Evolutionary conservation across 2,113 vertebrate species (phyloP).

Genomic region (Lophochroa leadbeateri): DNA sequence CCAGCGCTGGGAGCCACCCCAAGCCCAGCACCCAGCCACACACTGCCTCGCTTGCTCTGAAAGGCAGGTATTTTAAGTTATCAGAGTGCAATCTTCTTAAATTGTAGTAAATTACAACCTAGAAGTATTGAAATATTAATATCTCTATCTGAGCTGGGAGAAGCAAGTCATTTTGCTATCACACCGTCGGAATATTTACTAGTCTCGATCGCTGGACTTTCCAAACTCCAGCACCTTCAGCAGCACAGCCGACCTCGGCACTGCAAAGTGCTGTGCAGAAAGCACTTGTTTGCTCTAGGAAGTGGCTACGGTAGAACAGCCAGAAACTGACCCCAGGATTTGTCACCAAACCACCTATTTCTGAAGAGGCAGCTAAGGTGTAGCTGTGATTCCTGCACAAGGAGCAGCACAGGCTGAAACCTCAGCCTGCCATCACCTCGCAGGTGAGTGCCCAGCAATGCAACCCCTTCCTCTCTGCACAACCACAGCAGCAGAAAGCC

Average conservation of each 20-base stretch:
- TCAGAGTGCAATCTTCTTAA: conserved; percentile 28
- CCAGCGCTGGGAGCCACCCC: background rate
- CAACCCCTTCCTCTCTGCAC: background rate
- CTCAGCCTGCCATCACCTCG: background rate
- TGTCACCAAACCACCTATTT: accelerated
- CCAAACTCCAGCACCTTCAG: background rate
- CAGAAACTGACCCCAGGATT: background rate
- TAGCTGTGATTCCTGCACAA: background rate
- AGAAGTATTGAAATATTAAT: conserved; percentile 57
- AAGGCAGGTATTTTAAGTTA: background rate
- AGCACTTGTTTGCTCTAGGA: accelerated
- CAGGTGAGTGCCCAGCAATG: background rate
- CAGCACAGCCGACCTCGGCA: background rate
- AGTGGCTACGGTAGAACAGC: background rate
- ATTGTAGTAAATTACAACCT: conserved; percentile 56
- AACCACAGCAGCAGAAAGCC: background rate
- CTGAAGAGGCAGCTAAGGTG: background rate
- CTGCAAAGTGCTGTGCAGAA: background rate
- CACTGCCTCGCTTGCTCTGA: background rate
- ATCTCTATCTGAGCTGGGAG: conserved; percentile 10
- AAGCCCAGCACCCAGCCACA: background rate
- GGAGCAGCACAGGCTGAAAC: background rate
- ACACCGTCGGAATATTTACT: conserved; percentile 6
- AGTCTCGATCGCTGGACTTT: background rate
- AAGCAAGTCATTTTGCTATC: conserved; percentile 41